phyloP scores from a whole-genome alignment of 2,888 invertebrate species.

The Sinelater perroti region DNA sequence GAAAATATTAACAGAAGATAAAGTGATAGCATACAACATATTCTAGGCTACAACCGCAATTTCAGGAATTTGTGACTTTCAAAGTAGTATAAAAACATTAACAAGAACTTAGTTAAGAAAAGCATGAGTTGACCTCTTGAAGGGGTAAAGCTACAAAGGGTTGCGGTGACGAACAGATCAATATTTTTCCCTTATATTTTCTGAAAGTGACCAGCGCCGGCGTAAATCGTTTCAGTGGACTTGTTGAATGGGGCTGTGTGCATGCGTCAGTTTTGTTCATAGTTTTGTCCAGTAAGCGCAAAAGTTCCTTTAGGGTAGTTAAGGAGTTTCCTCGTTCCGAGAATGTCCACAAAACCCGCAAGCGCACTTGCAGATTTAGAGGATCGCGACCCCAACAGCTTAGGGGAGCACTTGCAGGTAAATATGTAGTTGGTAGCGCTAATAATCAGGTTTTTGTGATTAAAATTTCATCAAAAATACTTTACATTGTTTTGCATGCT shows the following conservation, averaged over 20 bases:
- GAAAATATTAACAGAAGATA: too few relatives aligned
- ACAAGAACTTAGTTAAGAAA: too few relatives aligned
- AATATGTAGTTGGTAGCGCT: too few relatives aligned
- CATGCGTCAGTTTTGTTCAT: constrained; percentile 32
- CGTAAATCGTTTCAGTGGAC: constrained; percentile 38
- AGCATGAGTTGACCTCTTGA: too few relatives aligned
- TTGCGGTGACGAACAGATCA: constrained; percentile 35
- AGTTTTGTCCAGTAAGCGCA: constrained; percentile 24
- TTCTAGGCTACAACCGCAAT: too few relatives aligned
- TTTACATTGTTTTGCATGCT: background rate
- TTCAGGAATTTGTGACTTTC: too few relatives aligned
- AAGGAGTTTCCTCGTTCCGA: background rate
- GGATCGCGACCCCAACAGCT: constrained; percentile 74
- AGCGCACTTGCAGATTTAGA: constrained; percentile 65
- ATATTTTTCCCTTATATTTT: constrained; percentile 40
- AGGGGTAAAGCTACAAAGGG: constrained; percentile 1
- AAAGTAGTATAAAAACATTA: too few relatives aligned
- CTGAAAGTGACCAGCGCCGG: constrained; percentile 40
- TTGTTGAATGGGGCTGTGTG: constrained; percentile 41
- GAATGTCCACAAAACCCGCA: constrained; percentile 58
- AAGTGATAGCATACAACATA: too few relatives aligned
- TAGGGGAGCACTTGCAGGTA: constrained; percentile 78
- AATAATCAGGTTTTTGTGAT: too few relatives aligned
- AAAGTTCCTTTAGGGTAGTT: constrained; percentile 13
- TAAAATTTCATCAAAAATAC: constrained; percentile 4